phyloP scores from a whole-genome alignment of 2,113 vertebrate genomes.

The Hypanus sabinus region DNA sequence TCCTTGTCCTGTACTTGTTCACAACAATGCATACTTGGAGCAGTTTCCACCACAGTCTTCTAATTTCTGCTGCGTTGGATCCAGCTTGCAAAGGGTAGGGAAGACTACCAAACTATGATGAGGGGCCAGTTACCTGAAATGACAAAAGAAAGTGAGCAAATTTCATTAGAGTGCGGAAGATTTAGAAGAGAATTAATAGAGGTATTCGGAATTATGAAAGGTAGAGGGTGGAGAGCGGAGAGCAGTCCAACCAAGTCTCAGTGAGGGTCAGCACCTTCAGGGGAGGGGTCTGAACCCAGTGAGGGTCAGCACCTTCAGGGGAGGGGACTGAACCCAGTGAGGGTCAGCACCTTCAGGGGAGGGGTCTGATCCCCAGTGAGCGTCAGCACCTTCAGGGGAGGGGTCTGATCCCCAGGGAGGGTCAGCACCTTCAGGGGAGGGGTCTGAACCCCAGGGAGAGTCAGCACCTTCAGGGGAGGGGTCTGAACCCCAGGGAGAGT shows the following conservation, averaged over 20 bases:
- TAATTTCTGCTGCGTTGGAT: not conserved
- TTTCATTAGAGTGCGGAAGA: not conserved
- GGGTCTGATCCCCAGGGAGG: no score
- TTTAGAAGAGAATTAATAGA: not conserved
- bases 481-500: no score
- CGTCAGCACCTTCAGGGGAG: not conserved
- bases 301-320: not conserved
- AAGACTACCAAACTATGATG: not conserved
- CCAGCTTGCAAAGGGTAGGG: not conserved
- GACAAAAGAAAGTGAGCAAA: not conserved
- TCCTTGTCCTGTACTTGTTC: not conserved
- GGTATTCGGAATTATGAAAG: not conserved
- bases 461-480: not conserved
- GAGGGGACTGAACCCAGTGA: not conserved
- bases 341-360: not conserved
- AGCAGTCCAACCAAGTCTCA: not conserved
- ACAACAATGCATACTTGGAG: not conserved
- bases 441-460: not conserved
- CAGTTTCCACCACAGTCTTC: not conserved
- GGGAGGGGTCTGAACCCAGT: not conserved
- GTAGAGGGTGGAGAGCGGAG: not conserved
- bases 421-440: not conserved
- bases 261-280: not conserved
- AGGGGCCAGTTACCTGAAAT: not conserved
- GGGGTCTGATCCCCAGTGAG: not conserved